These are phyloP conservation scores for Drosophila virilis DNA, from an alignment of 1,140 invertebrate species.

Conservation along the genomic window DNA sequence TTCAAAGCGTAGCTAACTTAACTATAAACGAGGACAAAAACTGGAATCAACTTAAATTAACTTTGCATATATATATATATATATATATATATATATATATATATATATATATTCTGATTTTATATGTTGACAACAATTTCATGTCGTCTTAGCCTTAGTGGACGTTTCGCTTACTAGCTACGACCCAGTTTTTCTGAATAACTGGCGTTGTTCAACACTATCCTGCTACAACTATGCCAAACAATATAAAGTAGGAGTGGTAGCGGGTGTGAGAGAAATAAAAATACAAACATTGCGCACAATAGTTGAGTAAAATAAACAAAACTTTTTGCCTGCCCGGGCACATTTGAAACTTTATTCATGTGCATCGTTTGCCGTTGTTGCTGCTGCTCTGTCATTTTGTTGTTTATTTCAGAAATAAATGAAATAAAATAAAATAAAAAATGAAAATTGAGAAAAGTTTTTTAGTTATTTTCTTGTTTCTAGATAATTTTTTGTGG, in stretches of 20 bases:
- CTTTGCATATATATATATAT: too few relatives aligned
- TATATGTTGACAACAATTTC: constrained; percentile 5
- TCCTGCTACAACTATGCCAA: background rate
- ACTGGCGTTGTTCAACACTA: constrained; percentile 29
- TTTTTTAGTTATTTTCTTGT: constrained; percentile 28
- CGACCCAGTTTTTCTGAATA: constrained; percentile 34
- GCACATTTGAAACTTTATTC: constrained; percentile 63
- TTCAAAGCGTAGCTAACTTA: too few relatives aligned
- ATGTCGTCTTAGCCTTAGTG: constrained; percentile 9
- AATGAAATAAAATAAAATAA: background rate
- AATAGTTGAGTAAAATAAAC: constrained; percentile 51
- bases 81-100: too few relatives aligned
- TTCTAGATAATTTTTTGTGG: constrained; percentile 31
- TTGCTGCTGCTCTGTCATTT: constrained; percentile 37
- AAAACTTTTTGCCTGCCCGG: constrained; percentile 42
- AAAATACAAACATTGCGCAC: constrained; percentile 38
- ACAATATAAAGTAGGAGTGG: background rate
- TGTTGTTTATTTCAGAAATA: constrained; percentile 35
- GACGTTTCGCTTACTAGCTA: background rate
- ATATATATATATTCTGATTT: background rate
- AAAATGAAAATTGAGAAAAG: constrained; percentile 14
- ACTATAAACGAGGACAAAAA: too few relatives aligned
- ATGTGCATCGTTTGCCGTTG: constrained; percentile 25
- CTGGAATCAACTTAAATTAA: too few relatives aligned
- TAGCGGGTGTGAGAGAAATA: constrained; percentile 5